phyloP scores from a whole-genome alignment of 2,113 vertebrate genomes.

The Heteronetta atricapilla region DNA sequence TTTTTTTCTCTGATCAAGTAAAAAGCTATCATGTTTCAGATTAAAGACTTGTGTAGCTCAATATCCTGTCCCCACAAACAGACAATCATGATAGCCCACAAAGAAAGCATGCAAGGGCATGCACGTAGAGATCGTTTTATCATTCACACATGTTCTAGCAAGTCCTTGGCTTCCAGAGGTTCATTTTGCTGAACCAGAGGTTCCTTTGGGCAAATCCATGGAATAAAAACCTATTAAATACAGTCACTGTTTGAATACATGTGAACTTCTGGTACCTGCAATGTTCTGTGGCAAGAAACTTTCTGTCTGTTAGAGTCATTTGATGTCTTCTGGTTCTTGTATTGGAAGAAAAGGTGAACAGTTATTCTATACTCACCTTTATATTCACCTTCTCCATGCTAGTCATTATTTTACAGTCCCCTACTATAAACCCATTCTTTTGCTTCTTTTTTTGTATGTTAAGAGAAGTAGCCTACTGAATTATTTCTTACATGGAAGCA shows the following conservation, averaged over 20 bases:
- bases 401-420: constrained; percentile 45
- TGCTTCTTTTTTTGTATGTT: background rate
- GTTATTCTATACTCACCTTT: constrained; percentile 5
- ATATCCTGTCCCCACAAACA: background rate
- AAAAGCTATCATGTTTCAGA: background rate
- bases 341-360: background rate
- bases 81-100: background rate
- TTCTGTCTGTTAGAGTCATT: background rate
- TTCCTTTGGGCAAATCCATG: background rate
- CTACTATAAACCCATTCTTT: constrained; percentile 26
- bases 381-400: background rate
- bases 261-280: background rate
- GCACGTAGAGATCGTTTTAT: background rate
- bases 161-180: background rate
- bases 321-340: background rate
- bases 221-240: background rate
- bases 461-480: constrained; percentile 45
- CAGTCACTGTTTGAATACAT: background rate
- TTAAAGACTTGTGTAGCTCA: background rate
- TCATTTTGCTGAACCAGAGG: background rate
- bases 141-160: background rate
- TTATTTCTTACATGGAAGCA: constrained; percentile 33
- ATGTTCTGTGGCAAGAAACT: background rate
- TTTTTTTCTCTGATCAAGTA: background rate
- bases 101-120: background rate